Evolutionary conservation across 2,113 vertebrate species (phyloP).

Genomic region (Meles meles): DNA sequence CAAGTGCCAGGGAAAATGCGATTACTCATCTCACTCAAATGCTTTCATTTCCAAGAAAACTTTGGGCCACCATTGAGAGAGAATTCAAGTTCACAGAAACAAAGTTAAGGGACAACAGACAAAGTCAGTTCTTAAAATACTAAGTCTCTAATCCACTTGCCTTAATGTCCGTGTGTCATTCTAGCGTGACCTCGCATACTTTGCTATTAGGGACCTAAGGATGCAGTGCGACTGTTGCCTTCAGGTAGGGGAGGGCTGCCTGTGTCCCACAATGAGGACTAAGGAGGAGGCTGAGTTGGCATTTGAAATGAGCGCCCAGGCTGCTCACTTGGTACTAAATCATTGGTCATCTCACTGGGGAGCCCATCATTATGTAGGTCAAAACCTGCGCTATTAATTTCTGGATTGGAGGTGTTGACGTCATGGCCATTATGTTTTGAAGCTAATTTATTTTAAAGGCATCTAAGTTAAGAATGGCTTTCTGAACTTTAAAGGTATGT

Average conservation of each 20-base stretch:
- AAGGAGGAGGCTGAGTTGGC: background rate
- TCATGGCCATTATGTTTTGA: background rate
- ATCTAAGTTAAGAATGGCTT: background rate
- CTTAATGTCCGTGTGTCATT: background rate
- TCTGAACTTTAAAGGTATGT: background rate
- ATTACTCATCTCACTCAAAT: background rate
- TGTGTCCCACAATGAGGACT: background rate
- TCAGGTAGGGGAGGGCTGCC: background rate
- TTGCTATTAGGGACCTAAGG: background rate
- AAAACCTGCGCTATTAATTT: background rate
- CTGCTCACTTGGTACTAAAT: background rate
- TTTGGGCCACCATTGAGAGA: background rate
- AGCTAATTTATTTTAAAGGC: conserved; percentile 4
- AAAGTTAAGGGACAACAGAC: background rate
- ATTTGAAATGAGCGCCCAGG: background rate
- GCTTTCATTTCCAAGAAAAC: conserved; percentile 14
- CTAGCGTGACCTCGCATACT: background rate
- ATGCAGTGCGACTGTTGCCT: too few species aligned
- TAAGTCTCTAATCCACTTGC: background rate
- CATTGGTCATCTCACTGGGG: background rate
- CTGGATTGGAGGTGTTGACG: background rate
- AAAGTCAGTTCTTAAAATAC: background rate
- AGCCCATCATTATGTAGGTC: background rate
- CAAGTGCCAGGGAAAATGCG: background rate
- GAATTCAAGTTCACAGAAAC: background rate